Base-by-base conservation (phyloP, 2,113 vertebrate species). In the Pluvianellus socialis region DNA sequence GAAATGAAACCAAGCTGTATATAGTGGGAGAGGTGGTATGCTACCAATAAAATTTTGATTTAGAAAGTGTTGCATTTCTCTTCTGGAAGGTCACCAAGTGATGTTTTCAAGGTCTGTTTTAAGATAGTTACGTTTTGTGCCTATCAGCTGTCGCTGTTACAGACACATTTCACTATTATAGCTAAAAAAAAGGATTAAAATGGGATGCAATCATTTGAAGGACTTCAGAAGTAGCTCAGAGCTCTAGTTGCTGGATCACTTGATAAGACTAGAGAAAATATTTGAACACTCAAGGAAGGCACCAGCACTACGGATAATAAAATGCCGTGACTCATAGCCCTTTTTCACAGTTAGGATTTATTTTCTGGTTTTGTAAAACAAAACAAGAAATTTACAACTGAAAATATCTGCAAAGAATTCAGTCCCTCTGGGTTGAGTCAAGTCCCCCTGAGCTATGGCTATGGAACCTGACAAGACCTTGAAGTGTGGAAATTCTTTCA, bases 241-340 rank as follows among this genome's bases (percentile, higher is more conserved):
- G 74, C 74, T 92, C 52, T 87, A 76, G 61, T 30, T 91, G 20
- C 62, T 91, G 71, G 10, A 94, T 91, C 77, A 68, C 84, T 86
- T 84, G 53, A 67, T 86, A 92, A 91, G 74, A 88, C 74, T 40
- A 79, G 59, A 90, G 62, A 93, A 97, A 96, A 95, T 91, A 95
- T 94, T 75, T 94, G 66, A 95, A 52, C 77, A 82, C 45, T 79
- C 74, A 77, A 55, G 55, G 58, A 91, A 66, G 55, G 62, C 38
- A 85, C 83, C 21, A 79, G 38, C 45, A 63, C 27, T 70, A 77
- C 1, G 17, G 77, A 91, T 71, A 92, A 90, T 84, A 91, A 91
- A 94, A 91, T 59, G 11, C 30, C 30, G 44, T 40, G 32, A 85
- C 58, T 84, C 63, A 66, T 9, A 76, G 70, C 10, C 13, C 55